Evolutionary conservation across 2,113 vertebrate genomes (phyloP).

Genomic region (Salminus brasiliensis): DNA sequence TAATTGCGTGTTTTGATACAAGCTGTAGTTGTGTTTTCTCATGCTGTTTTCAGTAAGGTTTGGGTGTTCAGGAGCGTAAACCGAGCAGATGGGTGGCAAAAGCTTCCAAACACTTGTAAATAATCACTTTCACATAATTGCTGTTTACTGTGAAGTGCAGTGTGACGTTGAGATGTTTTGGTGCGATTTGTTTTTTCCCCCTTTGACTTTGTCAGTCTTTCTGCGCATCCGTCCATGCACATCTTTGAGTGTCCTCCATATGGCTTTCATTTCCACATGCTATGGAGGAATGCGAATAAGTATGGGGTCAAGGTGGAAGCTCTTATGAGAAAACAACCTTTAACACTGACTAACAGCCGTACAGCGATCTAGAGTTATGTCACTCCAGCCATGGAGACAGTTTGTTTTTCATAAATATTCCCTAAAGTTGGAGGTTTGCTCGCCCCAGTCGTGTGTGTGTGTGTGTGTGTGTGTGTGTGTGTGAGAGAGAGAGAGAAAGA

Average conservation of each 20-base stretch:
- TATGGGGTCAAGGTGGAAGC: conserved; percentile 67
- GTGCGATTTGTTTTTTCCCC: background rate
- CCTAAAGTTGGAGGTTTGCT: conserved; percentile 4
- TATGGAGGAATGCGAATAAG: conserved; percentile 61
- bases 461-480: conserved; percentile 37
- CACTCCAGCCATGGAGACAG: conserved; percentile 24
- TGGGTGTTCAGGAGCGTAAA: background rate
- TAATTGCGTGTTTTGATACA: background rate
- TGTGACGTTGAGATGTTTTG: conserved; percentile 25
- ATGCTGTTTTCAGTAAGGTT: background rate
- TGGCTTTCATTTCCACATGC: conserved; percentile 69
- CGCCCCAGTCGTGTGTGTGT: background rate
- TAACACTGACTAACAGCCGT: conserved; percentile 21
- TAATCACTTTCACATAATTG: background rate
- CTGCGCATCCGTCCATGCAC: conserved; percentile 42
- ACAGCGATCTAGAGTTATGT: conserved; percentile 27
- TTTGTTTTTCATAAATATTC: conserved; percentile 28
- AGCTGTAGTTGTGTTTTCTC: background rate
- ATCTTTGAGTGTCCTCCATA: conserved; percentile 53
- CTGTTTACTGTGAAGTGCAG: background rate
- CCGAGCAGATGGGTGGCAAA: background rate
- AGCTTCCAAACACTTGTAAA: background rate
- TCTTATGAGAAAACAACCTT: conserved; percentile 45
- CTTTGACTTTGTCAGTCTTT: background rate
- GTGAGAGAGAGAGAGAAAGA: too few species aligned